These are phyloP conservation scores for Lasioglossum figueresi DNA, from an alignment of 2,888 invertebrate genomes.

Conservation along the genomic window DNA sequence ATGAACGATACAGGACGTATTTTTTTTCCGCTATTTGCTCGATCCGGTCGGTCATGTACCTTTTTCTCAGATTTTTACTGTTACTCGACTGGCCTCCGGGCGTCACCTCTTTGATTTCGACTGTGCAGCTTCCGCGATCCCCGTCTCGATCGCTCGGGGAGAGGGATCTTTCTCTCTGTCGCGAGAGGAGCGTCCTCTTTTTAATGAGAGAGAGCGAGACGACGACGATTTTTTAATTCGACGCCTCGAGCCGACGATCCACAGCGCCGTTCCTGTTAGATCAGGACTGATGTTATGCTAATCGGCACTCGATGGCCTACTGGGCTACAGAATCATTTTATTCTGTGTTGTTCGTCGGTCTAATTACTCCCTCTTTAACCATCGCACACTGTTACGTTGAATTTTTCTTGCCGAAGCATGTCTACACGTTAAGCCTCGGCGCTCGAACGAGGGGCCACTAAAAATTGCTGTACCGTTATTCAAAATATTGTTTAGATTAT, in stretches of 20 bases:
- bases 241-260: slow-evolving; percentile 12
- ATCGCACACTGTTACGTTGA: too few relatives aligned
- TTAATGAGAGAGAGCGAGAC: background rate
- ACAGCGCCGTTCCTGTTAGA: slow-evolving; percentile 34
- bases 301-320: slow-evolving; percentile 10
- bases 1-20: slow-evolving; percentile 63
- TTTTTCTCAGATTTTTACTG: slow-evolving; percentile 75
- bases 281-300: slow-evolving; percentile 29
- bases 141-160: background rate
- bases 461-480: too few relatives aligned
- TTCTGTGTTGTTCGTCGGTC: too few relatives aligned
- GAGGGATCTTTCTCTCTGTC: background rate
- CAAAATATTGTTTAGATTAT: too few relatives aligned
- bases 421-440: too few relatives aligned
- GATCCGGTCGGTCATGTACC: slow-evolving; percentile 52
- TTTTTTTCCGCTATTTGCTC: slow-evolving; percentile 54
- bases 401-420: too few relatives aligned
- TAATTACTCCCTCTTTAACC: too few relatives aligned
- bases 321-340: background rate
- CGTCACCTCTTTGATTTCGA: slow-evolving; percentile 60
- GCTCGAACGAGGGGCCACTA: too few relatives aligned
- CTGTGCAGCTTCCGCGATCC: slow-evolving; percentile 32
- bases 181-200: background rate
- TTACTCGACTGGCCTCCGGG: slow-evolving; percentile 63
- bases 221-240: background rate